These are phyloP conservation scores for Mesitornis unicolor DNA, from an alignment of 2,113 vertebrate genomes.

Conservation along the genomic window DNA sequence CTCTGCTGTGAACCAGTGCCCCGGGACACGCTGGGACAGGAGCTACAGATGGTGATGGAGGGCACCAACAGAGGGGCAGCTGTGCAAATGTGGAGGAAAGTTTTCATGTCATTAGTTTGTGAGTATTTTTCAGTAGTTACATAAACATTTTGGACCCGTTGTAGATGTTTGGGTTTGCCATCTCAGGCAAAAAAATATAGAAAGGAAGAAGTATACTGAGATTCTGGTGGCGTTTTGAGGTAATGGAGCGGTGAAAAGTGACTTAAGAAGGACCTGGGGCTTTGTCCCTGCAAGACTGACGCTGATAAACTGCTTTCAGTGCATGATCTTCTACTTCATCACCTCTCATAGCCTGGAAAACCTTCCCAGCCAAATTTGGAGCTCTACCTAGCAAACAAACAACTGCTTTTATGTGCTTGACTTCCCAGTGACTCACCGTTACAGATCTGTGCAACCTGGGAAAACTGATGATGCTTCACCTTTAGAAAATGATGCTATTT, in stretches of 20 bases:
- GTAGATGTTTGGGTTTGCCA: background rate
- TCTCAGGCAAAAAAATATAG: background rate
- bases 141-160: background rate
- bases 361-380: background rate
- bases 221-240: accelerated
- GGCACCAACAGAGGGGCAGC: background rate
- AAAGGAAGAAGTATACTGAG: background rate
- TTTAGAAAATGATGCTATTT: background rate
- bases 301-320: background rate
- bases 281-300: background rate
- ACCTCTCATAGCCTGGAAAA: background rate
- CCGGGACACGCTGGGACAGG: background rate
- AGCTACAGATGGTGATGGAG: background rate
- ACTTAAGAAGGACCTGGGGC: background rate
- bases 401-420: background rate
- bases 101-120: background rate
- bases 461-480: background rate
- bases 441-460: background rate
- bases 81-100: background rate
- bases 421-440: background rate
- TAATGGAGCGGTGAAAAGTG: background rate
- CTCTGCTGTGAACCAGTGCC: background rate
- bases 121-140: background rate
- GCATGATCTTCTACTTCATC: background rate
- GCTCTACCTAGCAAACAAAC: background rate